Evolutionary conservation across 2,113 vertebrate genomes (phyloP).

Genomic region (Pteruthius melanotis): DNA sequence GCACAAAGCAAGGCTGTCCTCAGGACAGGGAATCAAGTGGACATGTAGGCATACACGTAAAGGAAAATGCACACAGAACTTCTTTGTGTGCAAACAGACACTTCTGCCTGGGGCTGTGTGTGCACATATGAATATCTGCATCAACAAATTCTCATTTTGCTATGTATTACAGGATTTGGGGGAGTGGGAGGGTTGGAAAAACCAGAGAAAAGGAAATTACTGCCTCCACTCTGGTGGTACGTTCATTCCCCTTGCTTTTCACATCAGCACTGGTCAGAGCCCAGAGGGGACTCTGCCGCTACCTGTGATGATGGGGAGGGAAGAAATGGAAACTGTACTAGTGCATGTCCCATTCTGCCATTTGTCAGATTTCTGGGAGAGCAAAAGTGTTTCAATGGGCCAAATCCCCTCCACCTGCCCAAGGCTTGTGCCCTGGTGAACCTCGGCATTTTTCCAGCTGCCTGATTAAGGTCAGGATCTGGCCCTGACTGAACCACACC

Average conservation of each 20-base stretch:
- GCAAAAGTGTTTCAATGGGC: conserved; percentile 24
- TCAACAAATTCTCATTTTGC: conserved; percentile 19
- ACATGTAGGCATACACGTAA: conserved; percentile 41
- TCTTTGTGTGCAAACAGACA: conserved; percentile 35
- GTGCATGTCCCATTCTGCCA: not conserved
- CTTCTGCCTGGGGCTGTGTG: not conserved
- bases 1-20: conserved; percentile 69
- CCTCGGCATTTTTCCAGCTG: not conserved
- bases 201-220: conserved; percentile 22
- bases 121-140: not conserved
- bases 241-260: conserved; percentile 30
- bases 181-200: not conserved
- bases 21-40: conserved; percentile 61
- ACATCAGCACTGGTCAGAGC: conserved; percentile 31
- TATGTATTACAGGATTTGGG: conserved; percentile 31
- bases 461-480: not conserved
- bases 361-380: not conserved
- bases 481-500: not conserved
- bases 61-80: not conserved
- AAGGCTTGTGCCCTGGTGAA: not conserved
- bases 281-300: not conserved
- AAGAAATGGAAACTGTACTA: not conserved
- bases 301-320: conserved; percentile 19
- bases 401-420: not conserved
- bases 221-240: not conserved